A percentile compares a stretch with the other conserved stretches of the same genome.
Conservation (phyloP, 2,797 vertebrate species). For the Phoeniculus purpureus region DNA sequence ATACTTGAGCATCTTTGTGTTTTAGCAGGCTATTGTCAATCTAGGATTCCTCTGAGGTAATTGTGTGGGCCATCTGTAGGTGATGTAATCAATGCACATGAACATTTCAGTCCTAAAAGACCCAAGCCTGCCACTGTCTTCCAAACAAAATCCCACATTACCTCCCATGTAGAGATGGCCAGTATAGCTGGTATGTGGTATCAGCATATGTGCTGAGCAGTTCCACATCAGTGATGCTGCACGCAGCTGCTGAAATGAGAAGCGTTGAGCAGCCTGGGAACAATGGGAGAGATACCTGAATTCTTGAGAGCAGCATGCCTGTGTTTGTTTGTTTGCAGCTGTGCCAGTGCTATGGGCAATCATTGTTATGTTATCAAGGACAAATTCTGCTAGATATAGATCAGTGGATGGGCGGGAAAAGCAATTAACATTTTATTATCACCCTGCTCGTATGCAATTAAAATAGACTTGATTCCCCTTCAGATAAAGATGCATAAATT, state of each 20-base stretch:
- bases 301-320: background rate
- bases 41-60: background rate
- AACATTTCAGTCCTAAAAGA: background rate
- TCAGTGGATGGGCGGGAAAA: conserved; percentile 45
- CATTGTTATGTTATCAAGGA: conserved; percentile 9
- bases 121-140: background rate
- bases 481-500: conserved; percentile 57
- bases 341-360: background rate
- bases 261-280: background rate
- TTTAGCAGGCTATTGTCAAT: background rate
- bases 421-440: conserved; percentile 66
- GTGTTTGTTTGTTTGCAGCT: background rate
- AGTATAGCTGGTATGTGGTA: background rate
- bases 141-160: background rate
- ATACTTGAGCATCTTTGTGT: background rate
- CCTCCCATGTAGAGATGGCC: background rate
- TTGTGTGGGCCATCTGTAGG: background rate
- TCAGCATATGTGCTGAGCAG: background rate
- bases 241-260: conserved; percentile 26
- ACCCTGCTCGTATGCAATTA: conserved; percentile 39
- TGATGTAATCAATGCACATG: background rate
- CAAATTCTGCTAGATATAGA: conserved; percentile 59
- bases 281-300: background rate
- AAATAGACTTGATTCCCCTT: conserved; percentile 41
- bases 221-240: conserved; percentile 4